A percentile compares a stretch with the other conserved stretches of the same genome.
phyloP scores from a whole-genome alignment of 2,888 invertebrate genomes.

The Ophioninae sp. region DNA sequence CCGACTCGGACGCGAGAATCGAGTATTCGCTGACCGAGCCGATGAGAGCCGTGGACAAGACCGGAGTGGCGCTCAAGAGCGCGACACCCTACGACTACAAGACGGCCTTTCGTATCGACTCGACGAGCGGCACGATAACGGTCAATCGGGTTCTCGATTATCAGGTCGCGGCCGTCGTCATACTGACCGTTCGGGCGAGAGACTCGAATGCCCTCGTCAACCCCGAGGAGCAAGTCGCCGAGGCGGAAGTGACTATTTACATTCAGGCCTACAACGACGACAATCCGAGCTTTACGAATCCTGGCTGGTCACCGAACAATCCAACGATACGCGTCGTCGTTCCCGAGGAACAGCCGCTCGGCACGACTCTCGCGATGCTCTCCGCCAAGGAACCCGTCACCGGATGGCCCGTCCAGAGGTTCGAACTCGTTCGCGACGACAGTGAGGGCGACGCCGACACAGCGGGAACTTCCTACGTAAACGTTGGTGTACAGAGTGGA shows the following conservation, averaged over 20 bases:
- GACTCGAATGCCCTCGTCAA: constrained; percentile 88
- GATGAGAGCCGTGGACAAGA: constrained; percentile 87
- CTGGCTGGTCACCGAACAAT: constrained; percentile 88
- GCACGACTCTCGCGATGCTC: constrained; percentile 86
- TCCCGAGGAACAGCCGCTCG: constrained; percentile 90
- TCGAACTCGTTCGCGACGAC: constrained; percentile 76
- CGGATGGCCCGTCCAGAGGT: constrained; percentile 84
- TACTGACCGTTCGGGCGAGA: constrained; percentile 86
- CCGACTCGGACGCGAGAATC: constrained; percentile 86
- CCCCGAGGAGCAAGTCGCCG: constrained; percentile 85
- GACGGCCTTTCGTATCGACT: constrained; percentile 87
- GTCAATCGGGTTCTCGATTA: constrained; percentile 87
- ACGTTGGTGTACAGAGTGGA: constrained; percentile 85
- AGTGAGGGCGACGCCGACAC: constrained; percentile 68
- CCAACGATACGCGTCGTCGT: constrained; percentile 86
- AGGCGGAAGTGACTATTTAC: constrained; percentile 88
- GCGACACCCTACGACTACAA: constrained; percentile 85
- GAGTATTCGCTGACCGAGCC: constrained; percentile 87
- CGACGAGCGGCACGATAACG: constrained; percentile 86
- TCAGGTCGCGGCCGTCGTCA: constrained; percentile 88
- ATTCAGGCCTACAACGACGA: constrained; percentile 90
- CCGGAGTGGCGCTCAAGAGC: constrained; percentile 86
- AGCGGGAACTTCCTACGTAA: constrained; percentile 76
- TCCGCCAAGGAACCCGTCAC: constrained; percentile 88
- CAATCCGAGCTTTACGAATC: constrained; percentile 88